These are phyloP conservation scores for Centruroides vittatus DNA, from an alignment of 1,140 invertebrate genomes.

Conservation along the genomic window DNA sequence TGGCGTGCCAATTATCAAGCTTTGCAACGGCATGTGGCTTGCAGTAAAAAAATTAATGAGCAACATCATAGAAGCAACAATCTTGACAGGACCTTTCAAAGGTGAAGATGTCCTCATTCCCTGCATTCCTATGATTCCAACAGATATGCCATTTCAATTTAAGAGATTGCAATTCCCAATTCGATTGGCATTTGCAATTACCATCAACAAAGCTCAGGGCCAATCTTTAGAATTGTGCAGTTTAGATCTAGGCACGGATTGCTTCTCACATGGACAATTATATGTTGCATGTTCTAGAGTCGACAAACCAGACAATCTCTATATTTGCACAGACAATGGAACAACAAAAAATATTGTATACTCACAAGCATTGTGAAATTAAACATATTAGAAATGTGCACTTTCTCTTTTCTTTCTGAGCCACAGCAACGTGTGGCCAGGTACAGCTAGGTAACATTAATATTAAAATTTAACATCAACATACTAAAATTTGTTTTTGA, in stretches of 20 bases:
- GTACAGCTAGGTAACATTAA: no score
- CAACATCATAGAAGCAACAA: constrained; percentile 1
- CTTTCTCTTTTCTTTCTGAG: no score
- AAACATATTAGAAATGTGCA: no score
- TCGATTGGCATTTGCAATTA: constrained; percentile 34
- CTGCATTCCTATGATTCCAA: constrained; percentile 4
- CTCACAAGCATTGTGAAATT: not conserved
- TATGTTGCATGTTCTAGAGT: not conserved
- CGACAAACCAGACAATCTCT: not conserved
- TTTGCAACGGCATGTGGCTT: constrained; percentile 24
- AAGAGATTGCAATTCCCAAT: constrained; percentile 37
- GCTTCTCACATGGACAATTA: not conserved
- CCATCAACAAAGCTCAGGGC: constrained; percentile 26
- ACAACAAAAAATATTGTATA: constrained; percentile 1
- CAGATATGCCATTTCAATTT: constrained; percentile 21
- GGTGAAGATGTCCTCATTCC: constrained; percentile 5
- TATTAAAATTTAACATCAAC: no score
- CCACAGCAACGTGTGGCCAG: no score
- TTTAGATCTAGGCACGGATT: no score
- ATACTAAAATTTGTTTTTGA: no score
- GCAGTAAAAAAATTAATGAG: constrained; percentile 7
- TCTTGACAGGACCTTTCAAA: not conserved
- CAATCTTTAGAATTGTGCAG: no score
- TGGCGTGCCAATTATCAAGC: constrained; percentile 12
- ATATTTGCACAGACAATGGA: not conserved